Conservation (phyloP, 92 coral and sea anemone species). For the Parazoanthus atlanticus region DNA sequence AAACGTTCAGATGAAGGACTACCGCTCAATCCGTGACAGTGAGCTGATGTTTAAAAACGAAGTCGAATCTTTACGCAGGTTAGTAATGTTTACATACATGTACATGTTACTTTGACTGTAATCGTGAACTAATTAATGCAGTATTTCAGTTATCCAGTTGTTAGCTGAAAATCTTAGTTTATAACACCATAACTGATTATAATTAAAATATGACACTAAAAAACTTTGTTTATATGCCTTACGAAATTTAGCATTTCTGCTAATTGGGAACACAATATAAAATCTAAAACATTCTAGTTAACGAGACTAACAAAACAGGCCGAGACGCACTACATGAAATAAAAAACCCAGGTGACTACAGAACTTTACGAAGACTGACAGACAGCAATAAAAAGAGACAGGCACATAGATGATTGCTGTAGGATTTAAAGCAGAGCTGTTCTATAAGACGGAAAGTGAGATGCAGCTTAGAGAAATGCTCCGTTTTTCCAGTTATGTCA, state of each 20-base stretch:
- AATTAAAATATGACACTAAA: too few species aligned
- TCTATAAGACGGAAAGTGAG: too few species aligned
- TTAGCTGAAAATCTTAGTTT: background rate
- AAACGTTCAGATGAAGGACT: constrained; percentile 30
- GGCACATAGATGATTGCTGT: background rate
- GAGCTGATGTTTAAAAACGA: constrained; percentile 26
- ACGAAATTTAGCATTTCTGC: too few species aligned
- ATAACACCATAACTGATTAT: background rate
- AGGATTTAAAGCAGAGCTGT: too few species aligned
- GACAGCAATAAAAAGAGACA: background rate
- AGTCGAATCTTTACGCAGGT: constrained; percentile 33
- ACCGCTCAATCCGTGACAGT: constrained; percentile 34
- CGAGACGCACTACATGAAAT: background rate
- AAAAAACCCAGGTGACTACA: too few species aligned
- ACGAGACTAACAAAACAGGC: background rate
- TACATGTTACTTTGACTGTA: background rate
- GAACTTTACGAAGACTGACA: background rate
- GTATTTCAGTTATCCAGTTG: background rate
- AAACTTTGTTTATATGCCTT: too few species aligned
- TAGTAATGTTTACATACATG: background rate
- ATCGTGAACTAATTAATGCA: background rate
- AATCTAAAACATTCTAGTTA: too few species aligned
- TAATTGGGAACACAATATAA: too few species aligned
- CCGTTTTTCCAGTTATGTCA: background rate
- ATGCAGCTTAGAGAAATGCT: background rate